Base-by-base conservation (phyloP, 2,888 invertebrate species). In the Carabus problematicus region DNA sequence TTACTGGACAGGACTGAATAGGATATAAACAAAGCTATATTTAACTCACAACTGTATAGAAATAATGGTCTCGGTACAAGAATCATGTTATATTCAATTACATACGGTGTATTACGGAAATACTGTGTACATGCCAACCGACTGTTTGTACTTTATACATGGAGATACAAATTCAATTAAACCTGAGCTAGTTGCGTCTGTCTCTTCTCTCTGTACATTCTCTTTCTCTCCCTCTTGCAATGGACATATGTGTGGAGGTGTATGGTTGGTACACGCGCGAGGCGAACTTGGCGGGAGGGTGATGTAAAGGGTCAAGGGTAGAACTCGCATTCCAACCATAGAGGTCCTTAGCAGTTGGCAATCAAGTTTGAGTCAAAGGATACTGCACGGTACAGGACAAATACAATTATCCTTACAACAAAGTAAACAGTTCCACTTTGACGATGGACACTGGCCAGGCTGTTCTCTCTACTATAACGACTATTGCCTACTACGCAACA, bases 331-430 rank as follows among this genome's bases (percentile, higher is more conserved):
- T 12, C 52, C 52, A 52, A 18, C 14, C 16, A 52, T 52, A 12
- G 52, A 52, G 52, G 52, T 52, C 52, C 52, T 52, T 52, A 52
- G 18, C 52, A 52, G 52, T 52, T 52, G 19, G 52, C 52, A 52
- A 52, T 52, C 16, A 52, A 52, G 52, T 16, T 52, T 52, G 52
- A 52, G 49, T 52, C 52, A 52, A 52, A 52, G 52, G 52, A 52
- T 52, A 16, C 52, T 52, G 64, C 45, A 12, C 43, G 47, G 64
- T 55, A 72, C 71, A 72, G 74, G 74, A 75, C 75, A 76, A 76
- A 77, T 74, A 75, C 76, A 76, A 76, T 77, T 77, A 76, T 76
- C 75, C 74, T 72, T 72, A 73, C 73, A 74, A 75, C 76, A 75
- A 77, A 75, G 75, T 75, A 76, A 75, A 64, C 64, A 64, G 56